phyloP scores from a whole-genome alignment of 1,140 invertebrate genomes.

The Aphelinus certus region DNA sequence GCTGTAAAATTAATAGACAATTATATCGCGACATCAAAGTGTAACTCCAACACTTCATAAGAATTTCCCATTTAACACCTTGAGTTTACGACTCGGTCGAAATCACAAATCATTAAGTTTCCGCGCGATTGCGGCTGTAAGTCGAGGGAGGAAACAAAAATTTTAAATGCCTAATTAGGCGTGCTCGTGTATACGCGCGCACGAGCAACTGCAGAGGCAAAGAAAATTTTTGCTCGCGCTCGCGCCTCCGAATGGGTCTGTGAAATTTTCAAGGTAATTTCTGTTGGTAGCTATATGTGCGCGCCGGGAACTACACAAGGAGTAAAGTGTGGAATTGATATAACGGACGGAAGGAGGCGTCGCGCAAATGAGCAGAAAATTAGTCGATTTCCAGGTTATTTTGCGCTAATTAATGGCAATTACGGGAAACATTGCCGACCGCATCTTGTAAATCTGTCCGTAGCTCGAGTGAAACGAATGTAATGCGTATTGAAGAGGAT shows the following conservation, averaged over 20 bases:
- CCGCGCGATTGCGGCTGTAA: not conserved
- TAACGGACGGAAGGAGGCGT: not conserved
- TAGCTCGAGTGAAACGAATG: no score
- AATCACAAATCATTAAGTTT: conserved; percentile 29
- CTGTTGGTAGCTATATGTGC: not conserved
- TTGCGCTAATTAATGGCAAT: conserved; percentile 12
- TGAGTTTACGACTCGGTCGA: not conserved
- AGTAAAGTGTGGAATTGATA: conserved; percentile 7
- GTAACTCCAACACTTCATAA: no score
- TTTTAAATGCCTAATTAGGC: conserved; percentile 26
- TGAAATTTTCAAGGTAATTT: conserved; percentile 32
- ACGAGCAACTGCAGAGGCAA: not conserved
- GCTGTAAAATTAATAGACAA: no score
- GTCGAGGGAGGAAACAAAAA: not conserved
- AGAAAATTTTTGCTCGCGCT: conserved; percentile 20
- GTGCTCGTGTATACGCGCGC: not conserved
- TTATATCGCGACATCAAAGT: no score
- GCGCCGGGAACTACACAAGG: conserved; percentile 16
- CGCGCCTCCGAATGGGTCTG: conserved; percentile 1
- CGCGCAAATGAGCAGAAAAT: not conserved
- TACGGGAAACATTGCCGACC: not conserved
- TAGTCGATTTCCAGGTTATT: conserved; percentile 12
- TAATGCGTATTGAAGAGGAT: no score
- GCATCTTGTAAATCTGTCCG: no score
- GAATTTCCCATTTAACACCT: no score